Base-by-base conservation (phyloP, 2,888 invertebrate species). In the Drosophila rubida region DNA sequence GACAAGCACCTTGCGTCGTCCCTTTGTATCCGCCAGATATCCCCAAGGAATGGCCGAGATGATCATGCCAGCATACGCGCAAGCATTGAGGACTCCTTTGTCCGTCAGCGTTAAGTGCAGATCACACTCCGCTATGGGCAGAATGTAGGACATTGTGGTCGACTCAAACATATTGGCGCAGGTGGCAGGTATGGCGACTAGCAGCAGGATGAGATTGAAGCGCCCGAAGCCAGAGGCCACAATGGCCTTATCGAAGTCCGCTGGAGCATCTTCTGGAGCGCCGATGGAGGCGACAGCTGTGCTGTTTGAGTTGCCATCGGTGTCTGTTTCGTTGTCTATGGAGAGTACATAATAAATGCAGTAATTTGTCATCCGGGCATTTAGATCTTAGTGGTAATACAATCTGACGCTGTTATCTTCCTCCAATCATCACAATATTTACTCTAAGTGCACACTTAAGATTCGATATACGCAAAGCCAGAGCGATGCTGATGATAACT, bases 31-130 rank as follows among this genome's bases (percentile, higher is more conserved):
- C 0, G 95, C 95, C 5, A 96, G 90, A 87, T 95, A 96, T 0
- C 96, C 96, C 96, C 96, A 96, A 4, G 95, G 70, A 88, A 95
- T 93, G 0, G 95, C 95, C 37, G 96, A 95, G 0, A 94, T 93
- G 75, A 95, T 94, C 95, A 96, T 96, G 95, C 96, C 96, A 87
- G 94, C 93, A 91, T 96, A 96, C 6, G 95, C 95, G 66, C 95
- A 93, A 0, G 95, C 95, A 66, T 95, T 95, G 1, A 96, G 91
- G 0, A 94, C 92, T 4, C 96, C 96, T 93, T 96, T 96, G 49
- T 95, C 94, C 22, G 95, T 88, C 8, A 95, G 91, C 0, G 94
- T 93, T 41, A 96, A 92, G 32, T 94, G 91, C 80, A 96, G 93
- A 82, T 96, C 95, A 80, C 96, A 96, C 90, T 95, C 95, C 0